Conservation (phyloP, 2,888 invertebrate genomes). For the Dioctria linearis region DNA sequence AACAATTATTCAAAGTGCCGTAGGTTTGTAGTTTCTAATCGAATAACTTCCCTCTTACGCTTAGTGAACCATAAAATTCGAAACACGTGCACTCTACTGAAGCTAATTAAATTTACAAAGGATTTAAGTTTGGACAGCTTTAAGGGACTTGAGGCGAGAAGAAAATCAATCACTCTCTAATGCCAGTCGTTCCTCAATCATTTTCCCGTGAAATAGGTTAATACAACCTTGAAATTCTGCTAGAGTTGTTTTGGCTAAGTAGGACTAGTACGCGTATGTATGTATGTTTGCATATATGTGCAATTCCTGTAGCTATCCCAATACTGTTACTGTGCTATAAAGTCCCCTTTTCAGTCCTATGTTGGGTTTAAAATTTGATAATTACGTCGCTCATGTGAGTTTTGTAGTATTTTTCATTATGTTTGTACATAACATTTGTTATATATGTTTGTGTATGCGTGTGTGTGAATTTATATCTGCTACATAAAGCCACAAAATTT, state of each 20-base stretch:
- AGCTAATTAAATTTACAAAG: neutral
- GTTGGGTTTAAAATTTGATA: neutral
- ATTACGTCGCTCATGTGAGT: neutral
- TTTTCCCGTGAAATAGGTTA: slow-evolving; percentile 27
- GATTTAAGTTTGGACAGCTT: neutral
- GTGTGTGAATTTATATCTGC: too few species aligned
- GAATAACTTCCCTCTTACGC: too few species aligned
- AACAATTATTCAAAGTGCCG: too few species aligned
- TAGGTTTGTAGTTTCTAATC: too few species aligned
- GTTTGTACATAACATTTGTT: too few species aligned
- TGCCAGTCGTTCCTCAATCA: slow-evolving; percentile 25
- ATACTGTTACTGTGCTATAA: neutral
- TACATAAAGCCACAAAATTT: neutral
- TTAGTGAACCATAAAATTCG: too few species aligned
- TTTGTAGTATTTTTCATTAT: slow-evolving; percentile 7
- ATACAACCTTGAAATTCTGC: slow-evolving; percentile 12
- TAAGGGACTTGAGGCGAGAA: neutral
- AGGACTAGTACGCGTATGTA: slow-evolving; percentile 10
- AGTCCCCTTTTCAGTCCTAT: neutral
- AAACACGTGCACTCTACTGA: neutral
- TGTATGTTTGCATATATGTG: neutral
- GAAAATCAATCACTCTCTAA: slow-evolving; percentile 40
- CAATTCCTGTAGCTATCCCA: neutral
- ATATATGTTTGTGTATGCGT: too few species aligned
- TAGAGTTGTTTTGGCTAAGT: neutral